Evolutionary conservation across 2,797 vertebrate species (phyloP), one percentile per base, ranked within the genome.

Genomic region (Hydrophis major): DNA sequence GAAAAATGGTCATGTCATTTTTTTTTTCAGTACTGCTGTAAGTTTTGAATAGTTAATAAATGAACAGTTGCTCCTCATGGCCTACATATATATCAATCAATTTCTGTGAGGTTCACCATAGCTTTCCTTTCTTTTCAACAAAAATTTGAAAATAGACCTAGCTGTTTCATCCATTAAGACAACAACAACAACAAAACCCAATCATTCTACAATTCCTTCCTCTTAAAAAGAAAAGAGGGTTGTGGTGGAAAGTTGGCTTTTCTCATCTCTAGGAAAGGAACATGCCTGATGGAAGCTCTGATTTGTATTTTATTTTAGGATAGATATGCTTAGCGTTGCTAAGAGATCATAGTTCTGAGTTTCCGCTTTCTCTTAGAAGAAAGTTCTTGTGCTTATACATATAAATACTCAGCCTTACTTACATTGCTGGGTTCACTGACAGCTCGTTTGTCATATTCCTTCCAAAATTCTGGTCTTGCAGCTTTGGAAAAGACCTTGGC

Each of bases 91-190:
- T 74, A 83, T 95, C 86, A 53, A 47, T 1, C 32, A 4, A 66
- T 94, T 88, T 4, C 93, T 95, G 60, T 53, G 87, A 69, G 86
- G 18, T 91, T 92, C 92, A 94, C 47, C 47, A 59, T 93, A 74
- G 14, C 42, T 90, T 78, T 87, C 87, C 12, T 94, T 93, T 92
- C 32, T 28, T 86, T 94, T 57, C 92, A 92, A 96, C 90, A 93
- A 95, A 96, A 93, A 96, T 96, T 90, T 97, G 94, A 92, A 96
- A 96, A 95, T 89, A 95, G 89, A 69, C 92, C 96, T 95, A 96
- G 94, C 91, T 95, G 86, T 95, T 97, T 96, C 94, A 95, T 97
- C 89, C 96, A 96, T 96, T 94, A 93, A 91, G 92, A 95, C 69
- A 61, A 96, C 10, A 63, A 96, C 96, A 8, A 93, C 2, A n/a